Conservation (phyloP, 2,888 invertebrate genomes). For the Teleogryllus oceanicus region DNA sequence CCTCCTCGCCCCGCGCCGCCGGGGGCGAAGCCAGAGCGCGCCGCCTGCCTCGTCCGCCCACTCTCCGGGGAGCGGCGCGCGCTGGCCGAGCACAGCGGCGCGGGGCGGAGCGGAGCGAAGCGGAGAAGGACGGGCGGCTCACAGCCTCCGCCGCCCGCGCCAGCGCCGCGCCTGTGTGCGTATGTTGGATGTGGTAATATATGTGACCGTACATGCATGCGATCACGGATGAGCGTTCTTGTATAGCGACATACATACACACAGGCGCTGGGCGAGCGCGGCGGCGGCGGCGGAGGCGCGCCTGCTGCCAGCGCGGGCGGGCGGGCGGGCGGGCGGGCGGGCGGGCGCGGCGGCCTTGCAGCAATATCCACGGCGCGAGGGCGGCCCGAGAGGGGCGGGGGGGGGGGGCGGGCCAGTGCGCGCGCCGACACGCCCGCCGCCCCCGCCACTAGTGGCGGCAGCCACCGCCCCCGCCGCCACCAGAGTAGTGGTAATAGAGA, state of each 20-base stretch:
- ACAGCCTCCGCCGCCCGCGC: background rate
- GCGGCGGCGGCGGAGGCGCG: background rate
- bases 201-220: conserved; percentile 29
- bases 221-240: conserved; percentile 25
- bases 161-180: conserved; percentile 2
- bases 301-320: background rate
- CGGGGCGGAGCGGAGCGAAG: background rate
- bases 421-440: conserved; percentile 20
- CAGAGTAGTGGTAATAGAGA: conserved; percentile 6
- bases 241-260: conserved; percentile 26
- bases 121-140: background rate
- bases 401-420: conserved; percentile 1
- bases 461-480: background rate
- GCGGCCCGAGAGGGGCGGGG: background rate
- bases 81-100: background rate
- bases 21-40: too few relatives aligned
- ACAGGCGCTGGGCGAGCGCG: background rate
- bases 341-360: background rate
- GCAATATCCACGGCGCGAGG: conserved; percentile 21
- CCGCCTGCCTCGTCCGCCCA: too few relatives aligned
- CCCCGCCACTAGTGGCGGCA: background rate
- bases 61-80: background rate
- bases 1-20: too few relatives aligned
- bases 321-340: background rate
- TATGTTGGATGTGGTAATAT: conserved; percentile 26